Conservation (phyloP, 2,888 invertebrate species). For the Acleris emargana region DNA sequence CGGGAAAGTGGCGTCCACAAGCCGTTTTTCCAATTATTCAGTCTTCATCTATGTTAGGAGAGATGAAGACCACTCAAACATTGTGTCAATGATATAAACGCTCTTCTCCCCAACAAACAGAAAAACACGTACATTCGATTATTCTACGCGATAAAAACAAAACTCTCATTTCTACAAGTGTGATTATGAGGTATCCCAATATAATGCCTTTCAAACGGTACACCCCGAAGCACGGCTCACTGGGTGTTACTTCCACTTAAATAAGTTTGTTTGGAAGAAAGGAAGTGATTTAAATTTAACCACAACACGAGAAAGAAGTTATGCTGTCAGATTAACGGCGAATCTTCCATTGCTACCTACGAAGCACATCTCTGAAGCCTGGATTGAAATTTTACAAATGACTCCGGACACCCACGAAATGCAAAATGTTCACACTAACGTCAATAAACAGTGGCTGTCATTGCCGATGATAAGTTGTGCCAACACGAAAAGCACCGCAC, state of each 20-base stretch:
- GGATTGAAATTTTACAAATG: slow-evolving; percentile 20
- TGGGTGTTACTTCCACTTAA: slow-evolving; percentile 12
- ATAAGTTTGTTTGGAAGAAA: slow-evolving; percentile 9
- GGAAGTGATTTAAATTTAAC: slow-evolving; percentile 11
- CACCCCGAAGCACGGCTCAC: slow-evolving; percentile 5
- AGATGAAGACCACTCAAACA: no score
- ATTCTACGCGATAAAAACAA: no score
- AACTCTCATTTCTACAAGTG: no score
- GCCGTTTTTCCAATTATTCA: no score
- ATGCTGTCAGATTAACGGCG: slow-evolving; percentile 16
- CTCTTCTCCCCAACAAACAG: no score
- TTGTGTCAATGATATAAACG: no score
- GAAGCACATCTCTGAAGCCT: slow-evolving; percentile 14
- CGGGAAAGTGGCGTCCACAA: no score
- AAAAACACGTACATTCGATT: no score
- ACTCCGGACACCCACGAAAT: not conserved
- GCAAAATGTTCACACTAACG: not conserved
- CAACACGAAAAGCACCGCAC: no score
- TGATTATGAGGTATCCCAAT: no score
- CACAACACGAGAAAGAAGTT: slow-evolving; percentile 10
- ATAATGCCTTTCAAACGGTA: no score
- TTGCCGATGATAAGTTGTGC: not conserved
- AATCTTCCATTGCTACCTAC: slow-evolving; percentile 18
- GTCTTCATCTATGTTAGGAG: no score
- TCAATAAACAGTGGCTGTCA: not conserved